A percentile compares a stretch with the other conserved stretches of the same genome.
phyloP scores from a whole-genome alignment of 2,888 invertebrate genomes.

The Clistopyga incitator region DNA sequence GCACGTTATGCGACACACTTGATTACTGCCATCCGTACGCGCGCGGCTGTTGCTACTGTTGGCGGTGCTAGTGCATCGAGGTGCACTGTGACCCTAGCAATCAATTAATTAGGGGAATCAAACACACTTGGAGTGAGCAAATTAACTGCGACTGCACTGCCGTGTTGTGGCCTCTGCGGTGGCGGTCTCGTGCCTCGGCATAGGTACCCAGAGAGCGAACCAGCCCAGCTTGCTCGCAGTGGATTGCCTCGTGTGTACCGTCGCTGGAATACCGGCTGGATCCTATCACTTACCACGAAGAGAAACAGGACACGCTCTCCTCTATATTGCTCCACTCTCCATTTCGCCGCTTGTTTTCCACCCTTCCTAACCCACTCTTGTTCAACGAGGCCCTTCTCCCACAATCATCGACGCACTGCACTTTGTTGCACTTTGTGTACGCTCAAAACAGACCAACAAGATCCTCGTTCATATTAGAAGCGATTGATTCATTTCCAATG shows the following conservation, averaged over 20 bases:
- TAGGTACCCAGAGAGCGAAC: constrained; percentile 67
- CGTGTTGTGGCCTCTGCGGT: constrained; percentile 81
- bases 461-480: background rate
- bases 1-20: constrained; percentile 76
- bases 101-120: constrained; percentile 85
- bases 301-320: constrained; percentile 64
- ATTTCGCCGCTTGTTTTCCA: constrained; percentile 66
- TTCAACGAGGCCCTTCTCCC: constrained; percentile 39
- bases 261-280: constrained; percentile 62
- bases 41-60: constrained; percentile 50
- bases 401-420: constrained; percentile 36
- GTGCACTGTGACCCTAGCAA: constrained; percentile 80
- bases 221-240: constrained; percentile 23
- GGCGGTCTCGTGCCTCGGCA: constrained; percentile 68
- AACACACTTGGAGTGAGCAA: constrained; percentile 84
- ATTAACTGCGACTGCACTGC: constrained; percentile 85
- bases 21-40: constrained; percentile 81
- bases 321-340: constrained; percentile 55
- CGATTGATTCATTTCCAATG: background rate
- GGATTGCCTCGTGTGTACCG: constrained; percentile 34
- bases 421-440: constrained; percentile 31
- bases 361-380: constrained; percentile 38
- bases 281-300: constrained; percentile 66
- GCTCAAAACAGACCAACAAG: background rate
- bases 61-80: constrained; percentile 69